Base-by-base conservation (phyloP, 2,888 invertebrate species). In the Chesias legatella region DNA sequence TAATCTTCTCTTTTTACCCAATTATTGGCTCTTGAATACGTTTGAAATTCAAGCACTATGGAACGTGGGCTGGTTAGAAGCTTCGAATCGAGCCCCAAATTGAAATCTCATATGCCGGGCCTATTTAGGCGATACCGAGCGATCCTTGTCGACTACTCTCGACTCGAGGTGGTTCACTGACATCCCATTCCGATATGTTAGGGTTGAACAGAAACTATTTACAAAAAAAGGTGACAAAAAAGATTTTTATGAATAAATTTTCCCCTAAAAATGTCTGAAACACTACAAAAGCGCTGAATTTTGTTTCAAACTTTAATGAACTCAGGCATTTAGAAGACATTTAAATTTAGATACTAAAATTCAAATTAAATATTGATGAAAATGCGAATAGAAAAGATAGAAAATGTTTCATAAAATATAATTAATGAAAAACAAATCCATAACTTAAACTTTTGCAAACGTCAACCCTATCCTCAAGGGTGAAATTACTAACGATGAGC, bases 111-210 rank as follows among this genome's bases (percentile, higher is more conserved):
- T 72, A 67, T 63, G 65, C 51, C 59, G 53, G 53, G 64, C 64
- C 68, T 74, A 76, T 77, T 78, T 75, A 74, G 70, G 74, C 73
- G 61, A 71, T 70, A 63, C 60, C 68, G 63, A 61, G 53, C 65
- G 70, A 70, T 74, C 69, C 60, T 58, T 64, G 60, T 63, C 60
- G 63, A 65, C 56, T 45, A 58, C 57, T 58, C 58, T 55, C 28
- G 54, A 61, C 58, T 55, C 28, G 54, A 61, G 59, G 55, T 58
- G 56, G 59, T 54, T 64, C 59, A 52, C 60, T 61, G 63, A 62
- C 63, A 61, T 59, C 57, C 56, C 48, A 53, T 56, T 47, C 58
- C 24, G 21, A 32, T 44, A 55, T 56, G 52, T 53, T 55, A 60
- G 54, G 65, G 48, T 36, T 55, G 54, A 33, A 20, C 22, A 1